phyloP scores from a whole-genome alignment of 37 sponge, comb jelly and placozoan genomes.

The Ephydatia muelleri region DNA sequence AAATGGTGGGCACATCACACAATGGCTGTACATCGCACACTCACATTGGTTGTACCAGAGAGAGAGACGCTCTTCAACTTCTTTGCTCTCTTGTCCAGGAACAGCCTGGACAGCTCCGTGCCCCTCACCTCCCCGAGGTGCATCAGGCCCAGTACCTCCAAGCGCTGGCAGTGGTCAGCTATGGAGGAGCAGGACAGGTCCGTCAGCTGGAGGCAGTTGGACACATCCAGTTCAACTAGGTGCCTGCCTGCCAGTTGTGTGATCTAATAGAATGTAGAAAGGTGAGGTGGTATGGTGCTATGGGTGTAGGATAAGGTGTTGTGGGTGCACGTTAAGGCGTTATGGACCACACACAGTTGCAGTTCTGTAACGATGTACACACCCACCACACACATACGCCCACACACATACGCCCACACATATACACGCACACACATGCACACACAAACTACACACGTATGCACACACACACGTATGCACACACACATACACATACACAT shows the following conservation, averaged over 20 bases:
- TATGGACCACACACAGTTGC: background rate
- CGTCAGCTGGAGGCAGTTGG: slow-evolving; percentile 67
- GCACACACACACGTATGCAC: background rate
- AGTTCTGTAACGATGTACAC: background rate
- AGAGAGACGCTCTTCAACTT: slow-evolving; percentile 33
- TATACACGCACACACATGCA: background rate
- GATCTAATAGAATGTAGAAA: slow-evolving; percentile 59
- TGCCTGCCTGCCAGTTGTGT: slow-evolving; percentile 28
- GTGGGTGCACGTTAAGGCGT: background rate
- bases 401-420: background rate
- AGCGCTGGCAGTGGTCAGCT: slow-evolving; percentile 38
- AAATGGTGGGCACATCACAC: too few species aligned
- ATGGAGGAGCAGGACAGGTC: slow-evolving; percentile 48
- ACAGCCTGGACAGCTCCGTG: slow-evolving; percentile 27
- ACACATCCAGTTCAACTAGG: slow-evolving; percentile 56
- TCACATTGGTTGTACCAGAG: slow-evolving; percentile 55
- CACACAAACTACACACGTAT: background rate
- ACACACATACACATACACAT: too few species aligned
- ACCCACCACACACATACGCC: too few species aligned
- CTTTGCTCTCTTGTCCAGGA: slow-evolving; percentile 44
- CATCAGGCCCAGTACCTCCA: slow-evolving; percentile 60
- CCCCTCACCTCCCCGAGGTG: slow-evolving; percentile 58
- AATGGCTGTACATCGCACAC: background rate
- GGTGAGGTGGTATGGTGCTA: background rate
- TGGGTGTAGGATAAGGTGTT: background rate